Evolutionary conservation across 2,113 vertebrate genomes (phyloP).

Genomic region (Porphyrio hochstetteri): DNA sequence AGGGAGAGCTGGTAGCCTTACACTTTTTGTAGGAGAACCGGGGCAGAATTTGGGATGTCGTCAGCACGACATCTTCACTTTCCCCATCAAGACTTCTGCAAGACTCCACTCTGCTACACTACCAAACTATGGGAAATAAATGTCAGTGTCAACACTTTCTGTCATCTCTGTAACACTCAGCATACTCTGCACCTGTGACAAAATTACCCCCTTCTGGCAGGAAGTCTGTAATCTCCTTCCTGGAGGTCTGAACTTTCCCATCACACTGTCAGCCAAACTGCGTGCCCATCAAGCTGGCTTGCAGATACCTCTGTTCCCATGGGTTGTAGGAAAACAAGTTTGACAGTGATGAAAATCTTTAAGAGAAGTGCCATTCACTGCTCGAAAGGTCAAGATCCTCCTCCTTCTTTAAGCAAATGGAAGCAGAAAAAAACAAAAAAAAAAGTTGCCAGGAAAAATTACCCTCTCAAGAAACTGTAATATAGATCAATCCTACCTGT

Average conservation of each 20-base stretch:
- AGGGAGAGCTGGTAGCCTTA: not conserved
- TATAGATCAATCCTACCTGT: constrained; percentile 32
- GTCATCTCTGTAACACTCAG: not conserved
- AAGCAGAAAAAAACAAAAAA: constrained; percentile 34
- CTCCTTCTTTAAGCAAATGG: constrained; percentile 35
- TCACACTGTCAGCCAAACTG: constrained; percentile 6
- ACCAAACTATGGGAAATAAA: not conserved
- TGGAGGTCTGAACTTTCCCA: not conserved
- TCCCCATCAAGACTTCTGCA: not conserved
- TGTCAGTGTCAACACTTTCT: not conserved
- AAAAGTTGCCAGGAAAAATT: not conserved
- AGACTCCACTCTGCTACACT: not conserved
- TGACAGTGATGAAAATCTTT: not conserved
- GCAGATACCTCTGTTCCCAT: not conserved
- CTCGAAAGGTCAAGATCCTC: constrained; percentile 26
- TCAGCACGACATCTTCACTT: not conserved
- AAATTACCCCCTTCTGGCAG: constrained; percentile 41
- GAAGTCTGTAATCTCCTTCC: constrained; percentile 35
- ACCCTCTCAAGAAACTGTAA: not conserved
- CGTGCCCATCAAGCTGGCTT: not conserved
- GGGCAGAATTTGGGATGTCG: not conserved
- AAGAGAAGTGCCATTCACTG: not conserved
- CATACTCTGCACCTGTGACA: not conserved
- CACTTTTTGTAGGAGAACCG: not conserved
- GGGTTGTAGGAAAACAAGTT: not conserved